Conservation (phyloP, 2,888 invertebrate genomes). For the Lissonota sp. region DNA sequence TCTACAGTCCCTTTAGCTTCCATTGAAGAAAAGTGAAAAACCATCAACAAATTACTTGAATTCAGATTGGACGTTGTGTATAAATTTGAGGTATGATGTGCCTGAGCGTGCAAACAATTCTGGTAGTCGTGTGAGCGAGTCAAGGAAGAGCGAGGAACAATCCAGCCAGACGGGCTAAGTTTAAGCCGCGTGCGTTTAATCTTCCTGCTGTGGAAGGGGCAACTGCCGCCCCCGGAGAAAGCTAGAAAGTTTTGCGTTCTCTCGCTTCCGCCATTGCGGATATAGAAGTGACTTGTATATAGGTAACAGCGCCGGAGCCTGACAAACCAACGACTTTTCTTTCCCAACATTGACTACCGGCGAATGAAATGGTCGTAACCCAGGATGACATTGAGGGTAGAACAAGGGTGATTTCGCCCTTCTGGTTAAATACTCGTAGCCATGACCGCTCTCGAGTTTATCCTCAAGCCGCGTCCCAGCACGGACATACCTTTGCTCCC, state of each 20-base stretch:
- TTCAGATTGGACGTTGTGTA: not conserved
- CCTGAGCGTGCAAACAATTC: constrained; percentile 51
- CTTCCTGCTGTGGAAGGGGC: constrained; percentile 59
- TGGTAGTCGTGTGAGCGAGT: constrained; percentile 56
- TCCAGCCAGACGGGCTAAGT: constrained; percentile 60
- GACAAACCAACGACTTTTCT: constrained; percentile 72
- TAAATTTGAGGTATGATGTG: not conserved
- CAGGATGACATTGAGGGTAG: no score
- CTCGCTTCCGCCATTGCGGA: constrained; percentile 8
- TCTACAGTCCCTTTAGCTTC: not conserved
- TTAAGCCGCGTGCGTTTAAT: constrained; percentile 73
- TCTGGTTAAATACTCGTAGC: no score
- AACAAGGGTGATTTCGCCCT: no score
- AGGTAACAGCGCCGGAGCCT: constrained; percentile 51
- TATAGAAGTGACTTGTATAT: constrained; percentile 7
- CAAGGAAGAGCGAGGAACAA: constrained; percentile 15
- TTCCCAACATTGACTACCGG: constrained; percentile 32
- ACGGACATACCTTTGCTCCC: not conserved
- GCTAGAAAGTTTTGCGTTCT: constrained; percentile 59
- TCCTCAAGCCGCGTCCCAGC: constrained; percentile 19
- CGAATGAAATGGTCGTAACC: no score
- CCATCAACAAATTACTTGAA: constrained; percentile 13
- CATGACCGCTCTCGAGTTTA: constrained; percentile 26
- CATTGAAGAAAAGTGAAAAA: constrained; percentile 57
- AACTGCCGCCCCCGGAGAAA: constrained; percentile 37